Evolutionary conservation across 2,888 invertebrate genomes (phyloP), one percentile per base, ranked within the genome.

Genomic region (Cyaniris semiargus): DNA sequence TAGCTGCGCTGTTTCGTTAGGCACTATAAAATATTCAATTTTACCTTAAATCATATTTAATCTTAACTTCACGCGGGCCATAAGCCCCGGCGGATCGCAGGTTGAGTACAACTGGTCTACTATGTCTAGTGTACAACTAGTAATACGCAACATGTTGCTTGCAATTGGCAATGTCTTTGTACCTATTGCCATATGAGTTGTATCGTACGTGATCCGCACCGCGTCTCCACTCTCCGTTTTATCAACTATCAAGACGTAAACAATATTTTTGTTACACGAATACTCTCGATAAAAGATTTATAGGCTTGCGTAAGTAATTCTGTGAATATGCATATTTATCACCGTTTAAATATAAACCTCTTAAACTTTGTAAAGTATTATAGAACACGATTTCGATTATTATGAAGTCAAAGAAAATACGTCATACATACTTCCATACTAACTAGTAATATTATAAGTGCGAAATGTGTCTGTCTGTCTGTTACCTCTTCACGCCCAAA

Each of bases 131-230:
- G 48, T 48, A 48, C 15, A 48, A 5, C 53, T 53, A 53, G 5
- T 18, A 48, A 3, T 48, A 53, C 15, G 23, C 27, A 18, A 48
- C 53, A 8, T 3, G 66, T 27, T 58, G 58, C 21, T 58, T 21
- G 6, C 15, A 48, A 10, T 70, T n/a, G 31, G 15, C 8, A 21
- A 71, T 44, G 72, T 15, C 72, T 72, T 72, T 72, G 48, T 72
- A n/a, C n/a, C n/a, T n/a, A 48, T n/a, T 53, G 18, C 44, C 74
- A 27, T 48, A 48, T 27, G 23, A 23, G 53, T 21, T 27, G 27
- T 8, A 27, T 27, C 53, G 7, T 53, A 74, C 74, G 74, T 74
- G 74, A 74, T 48, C 27, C 48, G 15, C 23, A 15, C 13, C 74
- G 74, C 74, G 74, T n/a, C n/a, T n/a, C n/a, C n/a, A n/a, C n/a